Conservation (phyloP, 2,113 vertebrate genomes). For the Sturnus vulgaris region DNA sequence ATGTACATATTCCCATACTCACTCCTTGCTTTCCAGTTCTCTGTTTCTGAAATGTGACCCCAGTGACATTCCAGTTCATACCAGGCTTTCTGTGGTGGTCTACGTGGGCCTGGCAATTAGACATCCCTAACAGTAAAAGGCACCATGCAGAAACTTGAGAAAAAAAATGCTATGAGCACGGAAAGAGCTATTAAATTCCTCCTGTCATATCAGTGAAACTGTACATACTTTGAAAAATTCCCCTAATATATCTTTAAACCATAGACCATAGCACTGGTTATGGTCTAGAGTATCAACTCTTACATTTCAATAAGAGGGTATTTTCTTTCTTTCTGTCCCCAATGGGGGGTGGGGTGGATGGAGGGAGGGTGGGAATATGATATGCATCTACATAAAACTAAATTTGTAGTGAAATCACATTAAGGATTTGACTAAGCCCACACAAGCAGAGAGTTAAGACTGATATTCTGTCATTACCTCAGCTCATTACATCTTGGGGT, state of each 20-base stretch:
- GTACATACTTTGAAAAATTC: not conserved
- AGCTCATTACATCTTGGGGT: slow-evolving; percentile 2
- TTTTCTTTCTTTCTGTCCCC: not conserved
- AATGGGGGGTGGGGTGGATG: fast-evolving
- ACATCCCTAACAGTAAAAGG: not conserved
- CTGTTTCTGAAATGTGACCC: not conserved
- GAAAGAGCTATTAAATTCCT: not conserved
- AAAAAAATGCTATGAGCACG: not conserved
- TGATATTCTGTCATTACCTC: slow-evolving; percentile 23
- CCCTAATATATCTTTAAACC: not conserved
- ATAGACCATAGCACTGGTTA: not conserved
- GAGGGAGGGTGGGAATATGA: not conserved
- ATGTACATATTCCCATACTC: not conserved
- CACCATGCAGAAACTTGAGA: not conserved
- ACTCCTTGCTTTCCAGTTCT: not conserved
- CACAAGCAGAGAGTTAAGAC: slow-evolving; percentile 13
- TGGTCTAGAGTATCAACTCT: not conserved
- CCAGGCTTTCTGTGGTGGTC: not conserved
- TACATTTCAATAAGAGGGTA: not conserved
- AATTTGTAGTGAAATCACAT: not conserved
- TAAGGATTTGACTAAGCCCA: slow-evolving; percentile 27
- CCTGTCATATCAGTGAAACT: not conserved
- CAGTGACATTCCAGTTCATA: not conserved
- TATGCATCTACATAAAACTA: not conserved
- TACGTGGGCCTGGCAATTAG: not conserved